Evolutionary conservation across 2,113 vertebrate species (phyloP), one percentile per base, ranked within the genome.

Genomic region (Chaetops frenatus): DNA sequence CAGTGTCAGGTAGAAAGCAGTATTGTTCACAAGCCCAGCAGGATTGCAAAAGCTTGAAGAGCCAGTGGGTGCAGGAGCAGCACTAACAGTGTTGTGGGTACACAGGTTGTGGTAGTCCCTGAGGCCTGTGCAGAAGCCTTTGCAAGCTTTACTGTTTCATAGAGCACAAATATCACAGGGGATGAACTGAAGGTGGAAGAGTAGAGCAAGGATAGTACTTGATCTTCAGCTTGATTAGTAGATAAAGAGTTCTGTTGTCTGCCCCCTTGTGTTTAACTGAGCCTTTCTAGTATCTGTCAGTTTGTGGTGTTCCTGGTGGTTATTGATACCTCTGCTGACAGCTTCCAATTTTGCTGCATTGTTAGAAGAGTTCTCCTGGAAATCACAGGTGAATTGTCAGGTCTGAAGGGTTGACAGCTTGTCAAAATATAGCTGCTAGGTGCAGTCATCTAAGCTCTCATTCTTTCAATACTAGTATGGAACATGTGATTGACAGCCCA

Each of bases 381-480:
- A 93, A 83, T 77, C 57, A 70, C 28, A 78, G 62, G 53, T 83
- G 72, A 83, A 90, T 84, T 96, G 88, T 53, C 69, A 79, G 67
- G 69, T 88, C 80, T 71, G 51, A 95, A 84, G 57, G 60, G 56
- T 45, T 93, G 90, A 86, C 87, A 77, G 61, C 44, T 90, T 96
- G 88, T 94, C 90, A 90, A 92, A 96, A 88, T 60, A 7, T 60
- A 86, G 19, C 87, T 91, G 38, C 62, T 77, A 80, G 70, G 35
- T 91, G 35, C 73, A 88, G 57, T 94, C 51, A 57, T 60, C 69
- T 93, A 53, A 83, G 48, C 17, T 90, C n/a, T 88, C 11, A 10
- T 81, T 94, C 57, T 67, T 90, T 88, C 64, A 60, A 47, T 66
- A 36, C 64, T 84, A 17, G 72, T 76, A 35, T 25, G 69, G 82